phyloP scores from a whole-genome alignment of 2,888 invertebrate genomes.

The Arenicola marina region DNA sequence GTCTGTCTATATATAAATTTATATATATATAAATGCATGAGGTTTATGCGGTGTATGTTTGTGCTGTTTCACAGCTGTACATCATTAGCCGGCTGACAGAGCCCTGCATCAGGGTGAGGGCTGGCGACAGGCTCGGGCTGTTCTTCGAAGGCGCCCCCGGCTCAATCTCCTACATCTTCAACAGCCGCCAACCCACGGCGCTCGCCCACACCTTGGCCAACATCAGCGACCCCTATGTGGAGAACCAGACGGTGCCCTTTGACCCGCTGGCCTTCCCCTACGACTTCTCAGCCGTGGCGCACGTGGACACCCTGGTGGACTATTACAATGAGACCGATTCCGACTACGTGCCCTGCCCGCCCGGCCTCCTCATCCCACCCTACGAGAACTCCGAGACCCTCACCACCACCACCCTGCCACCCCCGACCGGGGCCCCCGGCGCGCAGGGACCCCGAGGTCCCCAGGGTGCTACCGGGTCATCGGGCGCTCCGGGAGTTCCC shows the following conservation, averaged over 20 bases:
- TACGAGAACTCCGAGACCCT: constrained; percentile 2
- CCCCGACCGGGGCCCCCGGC: constrained; percentile 16
- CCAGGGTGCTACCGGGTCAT: constrained; percentile 1
- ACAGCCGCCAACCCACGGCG: not conserved
- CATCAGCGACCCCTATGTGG: not conserved
- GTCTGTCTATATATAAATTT: not conserved
- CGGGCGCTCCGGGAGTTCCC: constrained; percentile 1
- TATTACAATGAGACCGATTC: not conserved
- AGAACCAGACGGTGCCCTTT: constrained; percentile 11
- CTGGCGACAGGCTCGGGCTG: constrained; percentile 20
- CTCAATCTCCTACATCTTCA: constrained; percentile 15
- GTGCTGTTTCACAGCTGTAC: constrained; percentile 16
- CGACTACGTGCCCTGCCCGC: constrained; percentile 7
- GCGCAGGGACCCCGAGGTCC: constrained; percentile 6
- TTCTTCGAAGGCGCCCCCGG: constrained; percentile 12
- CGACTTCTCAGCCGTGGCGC: constrained; percentile 18
- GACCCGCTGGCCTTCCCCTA: constrained; percentile 15
- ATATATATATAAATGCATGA: not conserved
- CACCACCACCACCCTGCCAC: constrained; percentile 4
- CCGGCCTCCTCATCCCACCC: constrained; percentile 11
- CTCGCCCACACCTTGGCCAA: constrained; percentile 2
- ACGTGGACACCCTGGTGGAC: constrained; percentile 1
- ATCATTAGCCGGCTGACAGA: constrained; percentile 18
- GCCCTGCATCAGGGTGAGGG: constrained; percentile 13
- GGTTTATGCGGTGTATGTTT: not conserved